A percentile compares a stretch with the other conserved stretches of the same genome.
Evolutionary conservation across 2,888 invertebrate genomes (phyloP).

Genomic region (Nomada fabriciana): DNA sequence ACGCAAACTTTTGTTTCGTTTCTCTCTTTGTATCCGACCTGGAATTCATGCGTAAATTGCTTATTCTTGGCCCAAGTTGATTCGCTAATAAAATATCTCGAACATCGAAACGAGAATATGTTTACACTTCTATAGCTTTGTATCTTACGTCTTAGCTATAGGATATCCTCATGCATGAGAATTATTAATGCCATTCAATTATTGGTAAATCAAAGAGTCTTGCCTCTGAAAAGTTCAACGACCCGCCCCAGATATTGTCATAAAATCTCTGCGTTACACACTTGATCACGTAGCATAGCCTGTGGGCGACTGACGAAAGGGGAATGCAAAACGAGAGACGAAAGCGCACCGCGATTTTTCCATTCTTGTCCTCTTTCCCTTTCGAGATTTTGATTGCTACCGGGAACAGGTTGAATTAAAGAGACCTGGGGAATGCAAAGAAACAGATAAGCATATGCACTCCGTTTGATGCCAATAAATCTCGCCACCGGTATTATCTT

Average conservation of each 20-base stretch:
- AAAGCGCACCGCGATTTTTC: background rate
- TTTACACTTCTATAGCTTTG: background rate
- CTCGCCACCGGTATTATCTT: too few species aligned
- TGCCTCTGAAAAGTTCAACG: constrained; percentile 68
- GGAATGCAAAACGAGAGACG: constrained; percentile 37
- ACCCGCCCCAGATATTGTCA: constrained; percentile 72
- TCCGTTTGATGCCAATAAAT: background rate
- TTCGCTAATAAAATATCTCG: background rate
- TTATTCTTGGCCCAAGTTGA: background rate
- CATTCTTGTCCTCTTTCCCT: background rate
- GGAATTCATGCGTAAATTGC: background rate
- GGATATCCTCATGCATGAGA: constrained; percentile 30
- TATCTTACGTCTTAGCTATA: background rate
- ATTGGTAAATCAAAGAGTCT: constrained; percentile 35
- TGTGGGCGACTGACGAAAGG: constrained; percentile 48
- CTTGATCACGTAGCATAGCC: constrained; percentile 65
- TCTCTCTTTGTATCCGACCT: background rate
- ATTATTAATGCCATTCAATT: constrained; percentile 40
- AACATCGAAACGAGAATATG: background rate
- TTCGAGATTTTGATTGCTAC: background rate
- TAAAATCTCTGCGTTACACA: constrained; percentile 69
- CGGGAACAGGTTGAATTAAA: constrained; percentile 7
- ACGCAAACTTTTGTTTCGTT: background rate
- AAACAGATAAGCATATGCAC: background rate
- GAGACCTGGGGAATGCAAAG: background rate